Percentiles rank a stretch among this genome's conserved stretches.
Conservation (phyloP, 2,888 invertebrate species). For the Drosophila macrospina region DNA sequence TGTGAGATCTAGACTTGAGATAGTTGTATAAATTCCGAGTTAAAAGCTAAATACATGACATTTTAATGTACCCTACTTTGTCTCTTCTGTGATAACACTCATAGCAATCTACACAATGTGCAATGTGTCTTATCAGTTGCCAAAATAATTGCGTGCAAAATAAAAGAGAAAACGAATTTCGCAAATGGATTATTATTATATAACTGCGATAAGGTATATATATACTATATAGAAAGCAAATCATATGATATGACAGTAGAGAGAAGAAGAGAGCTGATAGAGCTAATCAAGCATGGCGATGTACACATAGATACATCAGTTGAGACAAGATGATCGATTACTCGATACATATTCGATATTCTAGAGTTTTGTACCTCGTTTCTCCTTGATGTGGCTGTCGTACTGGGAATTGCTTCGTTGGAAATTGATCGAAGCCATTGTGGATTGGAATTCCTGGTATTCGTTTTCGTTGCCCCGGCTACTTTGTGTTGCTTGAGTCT, state of each 20-base stretch:
- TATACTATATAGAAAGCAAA: conserved; percentile 1
- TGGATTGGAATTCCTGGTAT: conserved; percentile 87
- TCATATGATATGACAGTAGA: conserved; percentile 23
- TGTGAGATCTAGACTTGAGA: neutral
- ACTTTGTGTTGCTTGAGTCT: conserved; percentile 74
- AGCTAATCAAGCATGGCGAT: conserved; percentile 21
- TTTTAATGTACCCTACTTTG: neutral
- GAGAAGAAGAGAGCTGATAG: conserved; percentile 9
- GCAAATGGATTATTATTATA: conserved; percentile 46
- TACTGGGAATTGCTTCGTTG: conserved; percentile 93
- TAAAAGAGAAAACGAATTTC: conserved; percentile 20
- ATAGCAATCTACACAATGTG: conserved; percentile 4
- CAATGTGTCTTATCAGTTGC: conserved; percentile 31
- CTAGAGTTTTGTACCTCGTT: conserved; percentile 89
- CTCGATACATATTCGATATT: conserved; percentile 7
- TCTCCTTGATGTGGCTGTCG: conserved; percentile 94
- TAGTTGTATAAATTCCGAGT: neutral
- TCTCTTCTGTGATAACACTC: conserved; percentile 8
- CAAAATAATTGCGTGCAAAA: conserved; percentile 24
- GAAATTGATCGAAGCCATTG: conserved; percentile 89
- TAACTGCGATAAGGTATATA: conserved; percentile 40
- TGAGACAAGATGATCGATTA: conserved; percentile 39
- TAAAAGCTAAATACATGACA: neutral
- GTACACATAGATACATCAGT: conserved; percentile 2
- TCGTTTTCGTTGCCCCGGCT: conserved; percentile 72